A percentile compares a stretch with the other conserved stretches of the same genome.
Evolutionary conservation across 92 coral and sea anemone genomes (phyloP).

Genomic region (Zoanthus sansibaricus): DNA sequence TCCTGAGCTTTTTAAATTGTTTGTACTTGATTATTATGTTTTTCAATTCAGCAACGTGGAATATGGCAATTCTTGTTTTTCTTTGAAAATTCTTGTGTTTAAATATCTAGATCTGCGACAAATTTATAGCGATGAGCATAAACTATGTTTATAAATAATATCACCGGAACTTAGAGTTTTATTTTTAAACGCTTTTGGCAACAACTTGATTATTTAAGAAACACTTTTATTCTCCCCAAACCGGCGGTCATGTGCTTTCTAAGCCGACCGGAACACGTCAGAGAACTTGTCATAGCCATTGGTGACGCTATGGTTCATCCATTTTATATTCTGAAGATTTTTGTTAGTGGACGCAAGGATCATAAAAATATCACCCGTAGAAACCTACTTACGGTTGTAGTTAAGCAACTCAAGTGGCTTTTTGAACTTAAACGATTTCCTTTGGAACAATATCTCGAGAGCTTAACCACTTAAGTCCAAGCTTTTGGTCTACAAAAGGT

Average conservation of each 20-base stretch:
- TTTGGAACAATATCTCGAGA: background rate
- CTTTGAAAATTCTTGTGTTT: background rate
- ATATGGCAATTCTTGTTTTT: background rate
- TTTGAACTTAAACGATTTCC: background rate
- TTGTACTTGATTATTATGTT: background rate
- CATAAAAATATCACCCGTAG: background rate
- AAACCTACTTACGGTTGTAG: background rate
- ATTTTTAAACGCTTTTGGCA: conserved; percentile 31
- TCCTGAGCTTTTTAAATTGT: background rate
- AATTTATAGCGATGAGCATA: conserved; percentile 11
- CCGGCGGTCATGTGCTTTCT: conserved; percentile 28
- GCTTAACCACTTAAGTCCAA: conserved; percentile 12
- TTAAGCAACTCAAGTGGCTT: conserved; percentile 3
- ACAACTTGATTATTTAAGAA: conserved; percentile 13
- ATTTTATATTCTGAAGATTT: background rate
- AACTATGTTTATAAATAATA: conserved; percentile 17
- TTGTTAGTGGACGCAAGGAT: background rate
- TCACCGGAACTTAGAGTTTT: conserved; percentile 38
- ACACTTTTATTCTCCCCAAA: conserved; percentile 6
- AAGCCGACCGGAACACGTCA: conserved; percentile 52
- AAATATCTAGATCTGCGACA: background rate
- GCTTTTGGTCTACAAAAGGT: conserved; percentile 5
- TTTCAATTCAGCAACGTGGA: background rate
- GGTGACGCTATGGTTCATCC: background rate
- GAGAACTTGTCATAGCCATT: background rate